Conservation (phyloP, 2,888 invertebrate genomes). For the Caenorhabditis uteleia region DNA sequence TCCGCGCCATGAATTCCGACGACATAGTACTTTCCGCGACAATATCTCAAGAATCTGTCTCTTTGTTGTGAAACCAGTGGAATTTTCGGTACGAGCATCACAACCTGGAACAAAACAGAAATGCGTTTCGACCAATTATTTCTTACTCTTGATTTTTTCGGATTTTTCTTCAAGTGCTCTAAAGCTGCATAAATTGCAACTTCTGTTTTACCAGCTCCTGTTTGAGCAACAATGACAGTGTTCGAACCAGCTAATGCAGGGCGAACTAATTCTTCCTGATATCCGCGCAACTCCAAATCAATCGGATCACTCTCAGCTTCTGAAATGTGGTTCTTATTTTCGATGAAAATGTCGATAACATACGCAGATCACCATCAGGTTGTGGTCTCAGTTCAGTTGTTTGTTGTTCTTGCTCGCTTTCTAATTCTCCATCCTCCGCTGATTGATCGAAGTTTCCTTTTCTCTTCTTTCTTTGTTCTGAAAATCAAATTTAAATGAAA, state of each 20-base stretch:
- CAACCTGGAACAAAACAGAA: constrained; percentile 17
- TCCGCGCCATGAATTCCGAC: constrained; percentile 58
- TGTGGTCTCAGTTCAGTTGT: constrained; percentile 21
- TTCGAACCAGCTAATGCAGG: constrained; percentile 50
- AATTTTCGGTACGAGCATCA: constrained; percentile 65
- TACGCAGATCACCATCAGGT: not conserved
- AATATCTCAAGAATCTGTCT: constrained; percentile 43
- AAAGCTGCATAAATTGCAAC: constrained; percentile 61
- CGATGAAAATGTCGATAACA: not conserved
- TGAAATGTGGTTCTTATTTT: too few relatives aligned
- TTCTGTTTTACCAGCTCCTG: constrained; percentile 67
- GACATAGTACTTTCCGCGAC: constrained; percentile 36
- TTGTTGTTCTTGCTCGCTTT: too few relatives aligned
- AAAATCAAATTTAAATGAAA: not conserved
- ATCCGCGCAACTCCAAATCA: constrained; percentile 41
- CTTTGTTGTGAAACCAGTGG: constrained; percentile 64
- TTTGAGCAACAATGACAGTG: constrained; percentile 66
- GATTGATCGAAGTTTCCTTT: constrained; percentile 3
- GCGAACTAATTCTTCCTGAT: constrained; percentile 54
- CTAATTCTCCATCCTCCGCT: not conserved
- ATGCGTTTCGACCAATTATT: not conserved
- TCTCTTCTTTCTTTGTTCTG: constrained; percentile 13
- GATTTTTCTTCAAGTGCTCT: too few relatives aligned
- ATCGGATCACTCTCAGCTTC: constrained; percentile 3
- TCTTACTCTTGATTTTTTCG: constrained; percentile 46